A percentile compares a stretch with the other conserved stretches of the same genome.
Conservation (phyloP, 2,888 invertebrate species). For the Caenorhabditis sp. region DNA sequence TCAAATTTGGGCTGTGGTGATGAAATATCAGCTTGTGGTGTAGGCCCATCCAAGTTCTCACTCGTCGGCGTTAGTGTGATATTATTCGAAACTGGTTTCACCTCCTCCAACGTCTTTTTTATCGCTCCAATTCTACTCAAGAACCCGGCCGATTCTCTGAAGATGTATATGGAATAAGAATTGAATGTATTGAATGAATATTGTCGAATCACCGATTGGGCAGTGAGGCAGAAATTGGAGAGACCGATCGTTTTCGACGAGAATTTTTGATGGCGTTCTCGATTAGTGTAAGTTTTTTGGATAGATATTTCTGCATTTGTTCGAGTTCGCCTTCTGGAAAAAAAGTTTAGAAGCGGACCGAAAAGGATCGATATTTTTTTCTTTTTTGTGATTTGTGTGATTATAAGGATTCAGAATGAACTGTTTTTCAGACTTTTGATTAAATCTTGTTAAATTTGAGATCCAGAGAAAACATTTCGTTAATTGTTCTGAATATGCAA, state of each 20-base stretch:
- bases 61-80: conserved; percentile 39
- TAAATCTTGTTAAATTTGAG: too few relatives aligned
- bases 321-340: conserved; percentile 57
- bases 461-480: too few relatives aligned
- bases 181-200: not conserved
- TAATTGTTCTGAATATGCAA: too few relatives aligned
- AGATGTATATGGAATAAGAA: not conserved
- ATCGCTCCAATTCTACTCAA: conserved; percentile 65
- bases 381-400: not conserved
- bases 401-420: not conserved
- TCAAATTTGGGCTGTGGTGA: conserved; percentile 31
- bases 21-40: conserved; percentile 26
- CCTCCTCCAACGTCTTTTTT: conserved; percentile 48
- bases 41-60: conserved; percentile 35
- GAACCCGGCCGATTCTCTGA: conserved; percentile 65
- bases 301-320: conserved; percentile 43
- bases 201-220: conserved; percentile 59
- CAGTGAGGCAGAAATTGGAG: conserved; percentile 67
- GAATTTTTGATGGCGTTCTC: conserved; percentile 36
- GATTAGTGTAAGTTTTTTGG: conserved; percentile 38
- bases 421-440: too few relatives aligned
- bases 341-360: too few relatives aligned
- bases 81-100: conserved; percentile 48
- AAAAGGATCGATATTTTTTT: not conserved
- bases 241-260: conserved; percentile 55